Percentiles rank a stretch among this genome's conserved stretches.
Conservation (phyloP, 2,888 invertebrate genomes). For the Melanostoma mellinum region DNA sequence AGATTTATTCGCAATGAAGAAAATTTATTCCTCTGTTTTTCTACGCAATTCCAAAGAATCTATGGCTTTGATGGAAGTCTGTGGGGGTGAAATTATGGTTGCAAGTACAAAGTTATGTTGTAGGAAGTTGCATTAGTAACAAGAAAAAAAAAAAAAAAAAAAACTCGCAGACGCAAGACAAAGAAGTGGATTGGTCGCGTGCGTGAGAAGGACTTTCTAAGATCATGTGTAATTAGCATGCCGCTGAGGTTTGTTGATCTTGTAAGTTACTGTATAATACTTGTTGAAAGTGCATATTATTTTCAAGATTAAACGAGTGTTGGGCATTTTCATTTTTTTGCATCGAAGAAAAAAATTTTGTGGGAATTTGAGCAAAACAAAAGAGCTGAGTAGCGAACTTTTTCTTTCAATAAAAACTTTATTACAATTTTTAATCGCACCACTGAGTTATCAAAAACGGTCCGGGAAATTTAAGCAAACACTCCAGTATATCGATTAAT, state of each 20-base stretch:
- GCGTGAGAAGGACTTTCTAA: slow-evolving; percentile 60
- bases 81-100: slow-evolving; percentile 36
- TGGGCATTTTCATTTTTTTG: slow-evolving; percentile 7
- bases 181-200: slow-evolving; percentile 21
- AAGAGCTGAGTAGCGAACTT: slow-evolving; percentile 9
- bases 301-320: slow-evolving; percentile 22
- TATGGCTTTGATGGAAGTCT: slow-evolving; percentile 43
- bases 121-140: slow-evolving; percentile 54
- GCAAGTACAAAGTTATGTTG: slow-evolving; percentile 43
- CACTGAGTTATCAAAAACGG: too few relatives aligned
- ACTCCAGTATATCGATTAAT: too few relatives aligned
- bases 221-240: slow-evolving; percentile 58
- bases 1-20: slow-evolving; percentile 43
- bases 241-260: slow-evolving; percentile 34
- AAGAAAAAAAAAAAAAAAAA: slow-evolving; percentile 8
- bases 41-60: slow-evolving; percentile 45
- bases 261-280: slow-evolving; percentile 56
- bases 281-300: slow-evolving; percentile 31
- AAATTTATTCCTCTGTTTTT: neutral
- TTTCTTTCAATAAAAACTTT: neutral
- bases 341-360: slow-evolving; percentile 6
- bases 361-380: slow-evolving; percentile 5
- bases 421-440: neutral
- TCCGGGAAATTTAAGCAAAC: too few relatives aligned
- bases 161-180: neutral